phyloP scores from a whole-genome alignment of 2,888 invertebrate species.

The Bembecia ichneumoniformis region DNA sequence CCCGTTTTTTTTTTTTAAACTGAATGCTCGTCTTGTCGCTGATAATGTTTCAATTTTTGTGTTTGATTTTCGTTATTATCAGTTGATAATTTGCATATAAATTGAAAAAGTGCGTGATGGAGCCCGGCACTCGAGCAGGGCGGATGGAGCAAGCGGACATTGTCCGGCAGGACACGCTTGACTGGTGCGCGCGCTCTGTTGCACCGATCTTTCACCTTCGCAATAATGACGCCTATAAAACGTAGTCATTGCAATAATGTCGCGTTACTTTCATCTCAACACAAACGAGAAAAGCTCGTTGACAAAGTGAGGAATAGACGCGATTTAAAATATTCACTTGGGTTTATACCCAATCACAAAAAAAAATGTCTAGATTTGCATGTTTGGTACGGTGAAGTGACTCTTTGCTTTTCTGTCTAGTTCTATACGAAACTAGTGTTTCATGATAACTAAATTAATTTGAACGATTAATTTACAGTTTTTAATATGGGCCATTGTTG shows the following conservation, averaged over 20 bases:
- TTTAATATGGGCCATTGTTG: conserved; percentile 53
- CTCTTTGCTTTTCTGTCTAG: conserved; percentile 2
- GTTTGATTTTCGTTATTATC: too few species aligned
- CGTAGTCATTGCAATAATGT: conserved; percentile 64
- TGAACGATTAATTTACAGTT: conserved; percentile 38
- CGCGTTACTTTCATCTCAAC: conserved; percentile 67
- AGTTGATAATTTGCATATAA: too few species aligned
- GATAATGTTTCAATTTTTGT: too few species aligned
- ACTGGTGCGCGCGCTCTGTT: conserved; percentile 60
- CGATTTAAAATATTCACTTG: conserved; percentile 31
- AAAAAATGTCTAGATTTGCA: conserved; percentile 47
- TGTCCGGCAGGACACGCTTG: conserved; percentile 62
- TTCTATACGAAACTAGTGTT: conserved; percentile 1
- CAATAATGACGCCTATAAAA: conserved; percentile 71
- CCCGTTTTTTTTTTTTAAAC: too few species aligned
- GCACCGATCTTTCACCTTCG: conserved; percentile 70
- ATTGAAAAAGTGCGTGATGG: too few species aligned
- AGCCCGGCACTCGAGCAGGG: conserved; percentile 3
- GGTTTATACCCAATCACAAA: conserved; percentile 53
- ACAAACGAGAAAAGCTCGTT: conserved; percentile 59
- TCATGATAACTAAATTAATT: background rate
- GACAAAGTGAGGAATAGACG: conserved; percentile 34
- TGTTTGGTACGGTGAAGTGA: conserved; percentile 44
- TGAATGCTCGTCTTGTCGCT: too few species aligned
- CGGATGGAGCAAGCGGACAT: conserved; percentile 67